Evolutionary conservation across 2,113 vertebrate species (phyloP), one percentile per base, ranked within the genome.

Genomic region (Corythaeola cristata): DNA sequence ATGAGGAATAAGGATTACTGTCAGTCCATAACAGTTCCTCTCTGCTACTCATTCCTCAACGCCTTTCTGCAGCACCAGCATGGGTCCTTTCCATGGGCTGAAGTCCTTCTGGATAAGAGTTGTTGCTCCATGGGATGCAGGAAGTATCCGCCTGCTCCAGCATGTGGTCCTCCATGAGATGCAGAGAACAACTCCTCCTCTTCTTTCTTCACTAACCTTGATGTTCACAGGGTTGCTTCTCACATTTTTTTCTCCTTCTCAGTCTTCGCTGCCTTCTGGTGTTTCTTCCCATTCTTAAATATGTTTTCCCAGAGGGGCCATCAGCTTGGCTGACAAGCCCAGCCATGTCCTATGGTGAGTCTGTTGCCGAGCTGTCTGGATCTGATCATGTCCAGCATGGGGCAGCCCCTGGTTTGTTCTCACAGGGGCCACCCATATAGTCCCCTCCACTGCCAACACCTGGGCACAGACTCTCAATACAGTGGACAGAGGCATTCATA

Each of bases 261-360:
- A 15, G 8, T 77, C 37, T 62, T 84, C 32, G 59, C 8, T 44
- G 9, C 4, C 11, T 7, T 67, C 9, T 37, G 10, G 1, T 32
- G 5, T 3, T 76, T 84, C 72, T 53, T 21, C 17, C 9, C 13
- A 26, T 72, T 47, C 32, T 28, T 47, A 44, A 37, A 44, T 24
- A 47, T 12, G 3, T 44, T 81, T 67, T 63, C 50, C 24, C 15
- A 35, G 16, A 79, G 28, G 7, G 0, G 0, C 4, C 15, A 47
- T 18, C 28, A 47, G 10, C 11, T 78, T 68, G n/a, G 18, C 66
- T 69, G 32, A 22, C 2, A 6, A 13, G 28, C 8, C 84, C 30
- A 49, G 18, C 37, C 20, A 11, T 11, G 22, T 50, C 5, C 28
- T 82, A 8, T 10, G 12, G 9, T 28, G 24, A 20, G 6, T 52